Evolutionary conservation across 2,888 invertebrate species (phyloP), one percentile per base, ranked within the genome.

Genomic region (Schizotus pectinicornis): DNA sequence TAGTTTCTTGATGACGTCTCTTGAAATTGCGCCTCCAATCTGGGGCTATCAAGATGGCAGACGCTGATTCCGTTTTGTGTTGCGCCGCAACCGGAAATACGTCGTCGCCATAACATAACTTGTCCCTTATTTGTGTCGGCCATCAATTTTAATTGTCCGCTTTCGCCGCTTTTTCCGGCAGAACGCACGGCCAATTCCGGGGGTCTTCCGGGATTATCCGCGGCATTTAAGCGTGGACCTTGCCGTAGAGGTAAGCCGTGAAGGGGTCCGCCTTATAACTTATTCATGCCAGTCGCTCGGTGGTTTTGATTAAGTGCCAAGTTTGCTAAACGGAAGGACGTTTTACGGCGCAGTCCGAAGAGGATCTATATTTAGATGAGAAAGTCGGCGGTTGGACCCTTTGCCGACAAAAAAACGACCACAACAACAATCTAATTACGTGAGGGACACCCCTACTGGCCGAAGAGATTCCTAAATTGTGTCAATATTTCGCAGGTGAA

Each of bases 231-330:
- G 51, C 56, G 43, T 31, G 49, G 7, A 39, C 41, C 45, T 39
- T 39, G 38, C 32, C 39, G 45, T 38, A 46, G 59, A 56, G 55
- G 56, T 59, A 54, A 59, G 56, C 54, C 48, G 54, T 42, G 56
- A 49, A 59, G 45, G 53, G 13, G 50, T 49, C 35, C 45, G 41
- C 49, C 60, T 58, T 42, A 63, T 63, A 54, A 61, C 56, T 63
- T 63, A 63, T 63, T 63, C 63, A 61, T 61, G 59, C 51, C 42
- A 46, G 38, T 42, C 22, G 43, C 42, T 59, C 41, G 49, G 58
- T 48, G 58, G 63, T 61, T 61, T 62, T 59, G 61, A 63, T 63
- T 61, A 61, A 63, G 61, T 61, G 61, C 53, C 52, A 58, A 59
- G 59, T 53, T 61, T 59, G 47, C 48, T 55, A 50, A 61, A 50